phyloP scores from a whole-genome alignment of 2,113 vertebrate genomes.

The Stercorarius parasiticus region DNA sequence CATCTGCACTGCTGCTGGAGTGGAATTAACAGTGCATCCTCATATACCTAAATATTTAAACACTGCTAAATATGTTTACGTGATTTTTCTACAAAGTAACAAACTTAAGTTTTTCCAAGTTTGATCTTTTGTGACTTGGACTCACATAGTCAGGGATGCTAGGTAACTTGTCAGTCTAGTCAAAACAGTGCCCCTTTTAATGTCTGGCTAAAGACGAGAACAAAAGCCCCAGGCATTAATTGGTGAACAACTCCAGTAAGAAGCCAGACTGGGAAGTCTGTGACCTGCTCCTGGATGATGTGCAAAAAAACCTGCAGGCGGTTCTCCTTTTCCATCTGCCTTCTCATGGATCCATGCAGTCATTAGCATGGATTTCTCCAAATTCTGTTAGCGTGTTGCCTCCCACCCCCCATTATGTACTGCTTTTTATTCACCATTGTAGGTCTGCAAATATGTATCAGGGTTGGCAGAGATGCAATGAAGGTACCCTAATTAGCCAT shows the following conservation, averaged over 20 bases:
- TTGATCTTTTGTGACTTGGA: not conserved
- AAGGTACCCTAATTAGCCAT: constrained; percentile 35
- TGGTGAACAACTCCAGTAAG: not conserved
- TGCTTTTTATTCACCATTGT: not conserved
- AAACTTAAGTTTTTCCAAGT: not conserved
- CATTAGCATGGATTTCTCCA: not conserved
- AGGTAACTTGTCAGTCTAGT: not conserved
- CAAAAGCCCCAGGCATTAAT: not conserved
- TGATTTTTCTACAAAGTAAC: not conserved
- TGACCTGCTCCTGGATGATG: not conserved
- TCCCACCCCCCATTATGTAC: not conserved
- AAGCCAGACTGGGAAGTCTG: not conserved
- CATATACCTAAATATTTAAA: not conserved
- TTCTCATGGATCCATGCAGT: not conserved
- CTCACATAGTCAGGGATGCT: not conserved
- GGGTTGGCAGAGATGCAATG: not conserved
- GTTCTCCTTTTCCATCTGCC: not conserved
- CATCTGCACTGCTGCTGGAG: not conserved
- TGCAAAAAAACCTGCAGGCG: not conserved
- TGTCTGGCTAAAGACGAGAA: not conserved
- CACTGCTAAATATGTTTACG: not conserved
- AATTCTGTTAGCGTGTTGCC: not conserved
- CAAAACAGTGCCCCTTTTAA: not conserved
- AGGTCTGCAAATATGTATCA: not conserved
- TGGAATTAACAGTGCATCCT: not conserved